Conservation (phyloP, 2,113 vertebrate species). For the Gasterosteus aculeatus region DNA sequence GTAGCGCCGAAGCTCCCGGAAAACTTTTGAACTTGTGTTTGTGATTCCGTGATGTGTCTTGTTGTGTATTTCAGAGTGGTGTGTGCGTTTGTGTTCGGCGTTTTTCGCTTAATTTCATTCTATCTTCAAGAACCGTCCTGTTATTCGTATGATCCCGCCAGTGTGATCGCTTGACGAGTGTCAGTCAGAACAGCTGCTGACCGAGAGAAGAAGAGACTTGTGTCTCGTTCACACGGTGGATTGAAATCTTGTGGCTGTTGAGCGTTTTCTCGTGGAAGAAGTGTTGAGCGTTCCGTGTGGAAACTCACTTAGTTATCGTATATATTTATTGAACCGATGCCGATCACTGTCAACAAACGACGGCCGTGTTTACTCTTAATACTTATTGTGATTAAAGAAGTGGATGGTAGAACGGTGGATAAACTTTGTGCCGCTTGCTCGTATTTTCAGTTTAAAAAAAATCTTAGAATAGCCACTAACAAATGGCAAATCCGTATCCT, state of each 20-base stretch:
- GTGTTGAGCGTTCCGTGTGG: constrained; percentile 10
- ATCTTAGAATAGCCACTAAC: too few species aligned
- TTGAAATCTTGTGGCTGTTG: constrained; percentile 42
- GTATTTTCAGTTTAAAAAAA: too few species aligned
- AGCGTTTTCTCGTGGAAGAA: constrained; percentile 36
- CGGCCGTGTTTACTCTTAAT: background rate
- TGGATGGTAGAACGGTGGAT: background rate
- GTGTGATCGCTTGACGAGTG: constrained; percentile 62
- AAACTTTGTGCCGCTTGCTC: background rate
- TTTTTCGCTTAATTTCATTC: constrained; percentile 49
- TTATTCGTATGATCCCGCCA: constrained; percentile 60
- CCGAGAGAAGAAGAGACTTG: constrained; percentile 47
- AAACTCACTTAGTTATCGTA: background rate
- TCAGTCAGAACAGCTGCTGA: constrained; percentile 67
- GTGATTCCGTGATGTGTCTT: background rate
- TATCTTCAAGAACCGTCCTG: constrained; percentile 30
- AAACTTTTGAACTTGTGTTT: constrained; percentile 22
- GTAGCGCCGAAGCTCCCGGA: background rate
- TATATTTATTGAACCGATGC: constrained; percentile 25
- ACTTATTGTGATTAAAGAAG: background rate
- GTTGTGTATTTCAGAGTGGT: constrained; percentile 37
- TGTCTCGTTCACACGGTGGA: constrained; percentile 43
- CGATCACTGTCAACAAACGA: background rate
- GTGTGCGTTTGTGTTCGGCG: constrained; percentile 6
- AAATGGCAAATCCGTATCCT: background rate